phyloP scores from a whole-genome alignment of 2,888 invertebrate species.

The Allophyes oxyacanthae region DNA sequence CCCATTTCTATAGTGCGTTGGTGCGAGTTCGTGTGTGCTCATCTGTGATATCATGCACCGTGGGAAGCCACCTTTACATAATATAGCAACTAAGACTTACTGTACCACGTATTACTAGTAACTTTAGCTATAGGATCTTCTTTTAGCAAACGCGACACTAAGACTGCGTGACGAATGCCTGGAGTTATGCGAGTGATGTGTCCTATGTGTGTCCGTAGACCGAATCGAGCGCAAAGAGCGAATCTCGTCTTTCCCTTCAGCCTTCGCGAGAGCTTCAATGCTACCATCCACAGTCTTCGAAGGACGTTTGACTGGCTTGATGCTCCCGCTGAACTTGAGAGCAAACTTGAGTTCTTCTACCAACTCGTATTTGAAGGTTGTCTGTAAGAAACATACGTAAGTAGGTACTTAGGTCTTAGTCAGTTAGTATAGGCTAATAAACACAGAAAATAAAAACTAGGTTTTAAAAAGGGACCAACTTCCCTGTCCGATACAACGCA shows the following conservation, averaged over 20 bases:
- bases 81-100: no score
- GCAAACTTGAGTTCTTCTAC: slow-evolving; percentile 91
- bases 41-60: no score
- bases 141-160: slow-evolving; percentile 79
- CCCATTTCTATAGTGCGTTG: no score
- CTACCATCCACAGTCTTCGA: slow-evolving; percentile 72
- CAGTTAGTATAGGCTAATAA: no score
- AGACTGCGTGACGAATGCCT: slow-evolving; percentile 78
- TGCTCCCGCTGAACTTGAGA: slow-evolving; percentile 89
- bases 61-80: no score
- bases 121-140: slow-evolving; percentile 70
- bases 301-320: slow-evolving; percentile 89
- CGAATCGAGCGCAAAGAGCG: slow-evolving; percentile 73
- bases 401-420: no score
- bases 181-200: slow-evolving; percentile 78
- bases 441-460: no score
- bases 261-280: slow-evolving; percentile 71
- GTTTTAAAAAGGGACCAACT: no score
- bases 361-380: slow-evolving; percentile 89
- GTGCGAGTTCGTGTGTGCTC: no score
- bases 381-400: slow-evolving; percentile 78
- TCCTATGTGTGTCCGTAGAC: slow-evolving; percentile 73
- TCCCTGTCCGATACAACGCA: no score
- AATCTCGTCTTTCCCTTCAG: slow-evolving; percentile 78
- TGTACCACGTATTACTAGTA: no score